Percentiles rank a stretch among this genome's conserved stretches.
phyloP scores from a whole-genome alignment of 2,888 invertebrate genomes.

The Pterostichus madidus region DNA sequence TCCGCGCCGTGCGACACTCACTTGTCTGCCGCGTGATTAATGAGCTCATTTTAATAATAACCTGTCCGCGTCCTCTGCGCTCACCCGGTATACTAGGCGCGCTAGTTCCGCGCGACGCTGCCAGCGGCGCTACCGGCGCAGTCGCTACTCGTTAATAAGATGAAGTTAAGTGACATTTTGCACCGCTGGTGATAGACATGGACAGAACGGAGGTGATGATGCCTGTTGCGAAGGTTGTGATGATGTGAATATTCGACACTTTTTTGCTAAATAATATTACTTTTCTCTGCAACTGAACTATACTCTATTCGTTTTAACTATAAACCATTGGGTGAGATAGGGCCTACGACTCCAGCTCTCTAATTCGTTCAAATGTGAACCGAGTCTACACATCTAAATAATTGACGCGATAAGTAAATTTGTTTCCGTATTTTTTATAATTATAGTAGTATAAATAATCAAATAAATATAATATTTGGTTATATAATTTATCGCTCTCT shows the following conservation, averaged over 20 bases:
- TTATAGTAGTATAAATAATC: too few relatives aligned
- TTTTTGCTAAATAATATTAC: too few relatives aligned
- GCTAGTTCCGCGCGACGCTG: slow-evolving; percentile 9
- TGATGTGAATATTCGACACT: neutral
- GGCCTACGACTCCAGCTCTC: too few relatives aligned
- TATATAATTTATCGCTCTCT: too few relatives aligned
- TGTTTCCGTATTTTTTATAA: too few relatives aligned
- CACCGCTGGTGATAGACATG: slow-evolving; percentile 51
- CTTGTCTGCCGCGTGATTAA: slow-evolving; percentile 77
- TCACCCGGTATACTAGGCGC: slow-evolving; percentile 1
- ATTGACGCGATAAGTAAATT: too few relatives aligned
- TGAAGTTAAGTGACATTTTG: slow-evolving; percentile 59
- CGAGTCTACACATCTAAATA: too few relatives aligned
- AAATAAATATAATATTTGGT: too few relatives aligned
- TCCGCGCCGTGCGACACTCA: slow-evolving; percentile 63
- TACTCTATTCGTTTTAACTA: too few relatives aligned
- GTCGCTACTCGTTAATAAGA: slow-evolving; percentile 59
- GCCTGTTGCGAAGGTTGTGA: neutral
- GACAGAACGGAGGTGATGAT: slow-evolving; percentile 13
- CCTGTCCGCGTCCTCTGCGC: slow-evolving; percentile 70
- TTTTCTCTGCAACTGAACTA: too few relatives aligned
- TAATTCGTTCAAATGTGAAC: too few relatives aligned
- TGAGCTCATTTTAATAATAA: slow-evolving; percentile 79
- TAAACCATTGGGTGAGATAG: too few relatives aligned
- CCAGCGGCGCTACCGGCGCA: slow-evolving; percentile 27